Conservation (phyloP, 2,797 vertebrate genomes). For the Coilia nasus region DNA sequence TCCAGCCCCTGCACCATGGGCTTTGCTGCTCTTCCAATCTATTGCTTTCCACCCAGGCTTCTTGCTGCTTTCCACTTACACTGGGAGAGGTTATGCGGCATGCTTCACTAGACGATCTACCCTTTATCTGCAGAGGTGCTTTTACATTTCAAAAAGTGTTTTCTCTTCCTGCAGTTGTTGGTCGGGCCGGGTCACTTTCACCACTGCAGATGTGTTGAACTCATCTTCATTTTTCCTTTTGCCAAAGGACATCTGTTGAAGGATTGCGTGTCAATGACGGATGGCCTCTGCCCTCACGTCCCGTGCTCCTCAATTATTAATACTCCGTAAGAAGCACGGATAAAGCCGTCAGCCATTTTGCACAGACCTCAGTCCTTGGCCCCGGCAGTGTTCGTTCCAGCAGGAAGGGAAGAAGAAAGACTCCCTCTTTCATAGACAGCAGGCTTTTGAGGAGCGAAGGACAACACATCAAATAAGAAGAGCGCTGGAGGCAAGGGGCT, state of each 20-base stretch:
- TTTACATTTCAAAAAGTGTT: slow-evolving; percentile 18
- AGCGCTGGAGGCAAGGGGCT: not conserved
- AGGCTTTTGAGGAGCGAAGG: not conserved
- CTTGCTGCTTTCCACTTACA: slow-evolving; percentile 25
- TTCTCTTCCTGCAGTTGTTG: not conserved
- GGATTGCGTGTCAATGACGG: not conserved
- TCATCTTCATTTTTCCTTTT: not conserved
- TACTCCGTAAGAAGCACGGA: not conserved
- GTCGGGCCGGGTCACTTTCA: not conserved
- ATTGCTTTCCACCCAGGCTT: not conserved
- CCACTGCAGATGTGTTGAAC: not conserved
- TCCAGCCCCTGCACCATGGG: not conserved
- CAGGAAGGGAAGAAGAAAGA: not conserved
- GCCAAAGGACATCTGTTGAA: not conserved
- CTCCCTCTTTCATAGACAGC: not conserved
- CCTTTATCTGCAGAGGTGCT: not conserved
- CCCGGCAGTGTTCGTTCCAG: not conserved
- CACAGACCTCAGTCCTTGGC: not conserved
- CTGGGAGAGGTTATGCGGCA: not conserved
- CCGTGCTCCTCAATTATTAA: not conserved
- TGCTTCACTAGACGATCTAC: not conserved
- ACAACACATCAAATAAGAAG: not conserved
- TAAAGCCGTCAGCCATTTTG: not conserved
- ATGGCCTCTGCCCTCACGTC: not conserved
- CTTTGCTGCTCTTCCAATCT: slow-evolving; percentile 14